These are phyloP conservation scores for Setophaga coronata DNA, from an alignment of 2,113 vertebrate genomes.

Conservation along the genomic window DNA sequence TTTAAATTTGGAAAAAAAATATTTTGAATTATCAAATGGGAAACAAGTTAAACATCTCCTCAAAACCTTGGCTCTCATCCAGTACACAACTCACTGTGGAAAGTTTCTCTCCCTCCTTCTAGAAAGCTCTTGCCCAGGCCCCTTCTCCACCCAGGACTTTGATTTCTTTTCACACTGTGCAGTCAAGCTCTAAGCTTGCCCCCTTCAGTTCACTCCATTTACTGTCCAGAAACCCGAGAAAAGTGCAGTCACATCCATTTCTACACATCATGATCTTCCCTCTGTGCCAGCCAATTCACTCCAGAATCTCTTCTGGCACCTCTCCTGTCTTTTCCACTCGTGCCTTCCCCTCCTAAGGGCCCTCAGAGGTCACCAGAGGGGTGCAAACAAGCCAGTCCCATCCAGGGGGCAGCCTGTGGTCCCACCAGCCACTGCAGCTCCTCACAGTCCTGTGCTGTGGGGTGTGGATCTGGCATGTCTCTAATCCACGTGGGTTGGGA, in stretches of 20 bases:
- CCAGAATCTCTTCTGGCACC: neutral
- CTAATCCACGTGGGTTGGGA: neutral
- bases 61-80: neutral
- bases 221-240: conserved; percentile 7
- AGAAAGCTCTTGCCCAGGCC: neutral
- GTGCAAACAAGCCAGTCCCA: neutral
- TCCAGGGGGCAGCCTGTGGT: neutral
- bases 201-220: conserved; percentile 39
- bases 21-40: neutral
- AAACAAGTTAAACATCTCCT: neutral
- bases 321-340: neutral
- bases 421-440: neutral
- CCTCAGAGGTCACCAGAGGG: neutral
- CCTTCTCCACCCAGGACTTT: neutral
- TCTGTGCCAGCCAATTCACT: neutral
- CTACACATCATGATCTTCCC: neutral
- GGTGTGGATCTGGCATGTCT: neutral
- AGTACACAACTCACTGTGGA: neutral
- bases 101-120: neutral
- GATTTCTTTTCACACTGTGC: neutral
- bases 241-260: neutral
- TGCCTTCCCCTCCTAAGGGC: neutral
- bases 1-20: neutral
- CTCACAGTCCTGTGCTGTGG: neutral
- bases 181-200: conserved; percentile 42